Conservation (phyloP, 2,797 vertebrate species). For the Pipistrellus pygmaeus region DNA sequence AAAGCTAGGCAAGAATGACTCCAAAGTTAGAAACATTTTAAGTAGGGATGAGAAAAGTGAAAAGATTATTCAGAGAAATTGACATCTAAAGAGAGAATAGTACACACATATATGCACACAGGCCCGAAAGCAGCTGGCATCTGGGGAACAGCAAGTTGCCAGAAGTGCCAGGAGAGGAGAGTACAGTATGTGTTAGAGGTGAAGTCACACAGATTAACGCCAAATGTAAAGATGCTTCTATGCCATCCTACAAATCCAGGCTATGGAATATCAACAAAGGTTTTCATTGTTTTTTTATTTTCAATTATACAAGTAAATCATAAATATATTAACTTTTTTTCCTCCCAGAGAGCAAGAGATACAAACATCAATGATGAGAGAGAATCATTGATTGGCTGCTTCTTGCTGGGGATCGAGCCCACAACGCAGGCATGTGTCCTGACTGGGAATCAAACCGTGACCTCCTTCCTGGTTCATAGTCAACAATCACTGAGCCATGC, state of each 20-base stretch:
- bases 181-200: fast-evolving
- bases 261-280: background rate
- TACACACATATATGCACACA: background rate
- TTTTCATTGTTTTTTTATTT: background rate
- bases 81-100: background rate
- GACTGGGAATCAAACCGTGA: no score
- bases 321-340: background rate
- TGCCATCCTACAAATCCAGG: background rate
- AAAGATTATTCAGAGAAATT: background rate
- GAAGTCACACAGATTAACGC: background rate
- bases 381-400: no score
- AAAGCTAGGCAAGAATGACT: background rate
- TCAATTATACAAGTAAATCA: background rate
- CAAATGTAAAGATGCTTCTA: background rate
- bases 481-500: no score
- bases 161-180: background rate
- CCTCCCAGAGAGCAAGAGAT: no score
- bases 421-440: no score
- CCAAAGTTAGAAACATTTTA: background rate
- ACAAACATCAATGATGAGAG: no score
- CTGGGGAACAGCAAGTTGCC: background rate
- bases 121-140: background rate
- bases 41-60: background rate
- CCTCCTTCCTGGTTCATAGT: no score
- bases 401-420: no score